phyloP scores from a whole-genome alignment of 2,113 vertebrate species.

The Corapipo altera region DNA sequence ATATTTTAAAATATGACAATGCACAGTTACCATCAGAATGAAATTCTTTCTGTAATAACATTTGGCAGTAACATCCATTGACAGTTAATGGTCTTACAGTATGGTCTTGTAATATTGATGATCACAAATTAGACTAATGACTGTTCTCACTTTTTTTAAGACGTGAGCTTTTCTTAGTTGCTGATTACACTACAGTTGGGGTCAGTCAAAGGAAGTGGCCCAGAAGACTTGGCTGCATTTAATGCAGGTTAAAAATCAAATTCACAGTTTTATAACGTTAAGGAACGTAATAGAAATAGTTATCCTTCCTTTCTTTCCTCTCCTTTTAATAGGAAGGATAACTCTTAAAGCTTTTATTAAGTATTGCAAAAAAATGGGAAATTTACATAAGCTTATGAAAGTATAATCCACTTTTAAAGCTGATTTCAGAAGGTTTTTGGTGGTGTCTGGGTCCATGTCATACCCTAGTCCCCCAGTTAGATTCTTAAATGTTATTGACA shows the following conservation, averaged over 20 bases:
- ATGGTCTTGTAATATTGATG: background rate
- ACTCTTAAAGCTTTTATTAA: background rate
- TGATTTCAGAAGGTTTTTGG: background rate
- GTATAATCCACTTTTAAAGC: background rate
- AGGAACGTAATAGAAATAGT: background rate
- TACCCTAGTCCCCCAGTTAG: accelerated
- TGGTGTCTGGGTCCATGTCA: background rate
- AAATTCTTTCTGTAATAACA: background rate
- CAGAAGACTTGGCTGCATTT: background rate
- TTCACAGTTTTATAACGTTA: background rate
- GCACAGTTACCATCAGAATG: background rate
- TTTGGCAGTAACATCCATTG: background rate
- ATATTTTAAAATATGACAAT: background rate
- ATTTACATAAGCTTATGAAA: background rate
- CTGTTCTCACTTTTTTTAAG: background rate
- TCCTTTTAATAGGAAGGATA: background rate
- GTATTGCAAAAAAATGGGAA: background rate
- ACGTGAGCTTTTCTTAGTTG: background rate
- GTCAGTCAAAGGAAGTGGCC: background rate
- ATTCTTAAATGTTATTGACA: background rate
- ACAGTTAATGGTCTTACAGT: background rate
- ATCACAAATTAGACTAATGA: background rate
- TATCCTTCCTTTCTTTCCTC: too few species aligned
- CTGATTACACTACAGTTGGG: background rate
- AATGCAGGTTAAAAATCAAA: background rate